phyloP scores from a whole-genome alignment of 2,113 vertebrate genomes.

The Suncus etruscus region DNA sequence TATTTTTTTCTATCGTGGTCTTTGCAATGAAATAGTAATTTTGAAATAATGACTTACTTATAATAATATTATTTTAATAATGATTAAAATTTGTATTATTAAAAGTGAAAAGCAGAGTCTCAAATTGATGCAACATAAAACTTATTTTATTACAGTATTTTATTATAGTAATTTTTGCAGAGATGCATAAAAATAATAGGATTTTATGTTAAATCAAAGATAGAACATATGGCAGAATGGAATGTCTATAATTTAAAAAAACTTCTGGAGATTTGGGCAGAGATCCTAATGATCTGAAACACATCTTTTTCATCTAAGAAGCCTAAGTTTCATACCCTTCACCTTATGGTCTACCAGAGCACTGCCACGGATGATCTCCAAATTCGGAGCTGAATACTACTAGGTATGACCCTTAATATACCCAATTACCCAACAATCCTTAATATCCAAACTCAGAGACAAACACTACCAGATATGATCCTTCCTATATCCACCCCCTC shows the following conservation, averaged over 20 bases:
- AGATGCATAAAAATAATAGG: neutral
- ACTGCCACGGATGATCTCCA: too few species aligned
- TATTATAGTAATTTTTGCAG: neutral
- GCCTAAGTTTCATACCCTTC: too few species aligned
- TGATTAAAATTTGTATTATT: neutral
- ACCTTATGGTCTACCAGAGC: too few species aligned
- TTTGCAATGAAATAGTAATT: neutral
- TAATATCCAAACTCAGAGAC: too few species aligned
- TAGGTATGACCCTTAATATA: too few species aligned
- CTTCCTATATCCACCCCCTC: too few species aligned
- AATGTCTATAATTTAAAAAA: conserved; percentile 16
- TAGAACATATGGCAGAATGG: neutral
- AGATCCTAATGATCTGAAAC: too few species aligned
- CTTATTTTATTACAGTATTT: neutral
- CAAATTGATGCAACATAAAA: neutral
- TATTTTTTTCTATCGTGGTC: neutral
- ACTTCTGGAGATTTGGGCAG: neutral
- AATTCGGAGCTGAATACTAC: too few species aligned
- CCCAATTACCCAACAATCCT: too few species aligned
- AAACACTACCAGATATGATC: too few species aligned
- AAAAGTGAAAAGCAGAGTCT: neutral
- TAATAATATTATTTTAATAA: neutral
- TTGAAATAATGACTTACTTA: neutral
- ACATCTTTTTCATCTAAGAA: too few species aligned
- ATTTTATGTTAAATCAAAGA: neutral